Evolutionary conservation across 2,888 invertebrate genomes (phyloP), one percentile per base, ranked within the genome.

Genomic region (Thumatha senex): DNA sequence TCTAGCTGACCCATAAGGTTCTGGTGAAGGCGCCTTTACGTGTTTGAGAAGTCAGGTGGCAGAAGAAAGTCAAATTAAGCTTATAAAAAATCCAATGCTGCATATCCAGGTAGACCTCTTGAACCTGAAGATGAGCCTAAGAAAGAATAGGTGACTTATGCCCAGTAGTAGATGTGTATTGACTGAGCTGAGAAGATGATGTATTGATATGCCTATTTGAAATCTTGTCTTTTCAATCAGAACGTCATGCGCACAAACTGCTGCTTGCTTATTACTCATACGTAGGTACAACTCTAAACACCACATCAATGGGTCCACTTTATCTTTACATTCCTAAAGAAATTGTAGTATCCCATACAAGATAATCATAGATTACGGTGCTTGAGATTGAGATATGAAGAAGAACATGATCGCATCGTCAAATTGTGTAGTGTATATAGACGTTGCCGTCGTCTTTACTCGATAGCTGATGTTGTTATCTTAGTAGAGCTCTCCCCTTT

Each of bases 391-490:
- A 56, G 60, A 60, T 63, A 54, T 2, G 55, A 46, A 48, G 64
- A 52, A 60, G 59, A 53, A 18, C 13, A 40, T 30, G 51, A 47
- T 54, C 48, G 47, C 15, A 12, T 56, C 47, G 46, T 43, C 39
- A 40, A 12, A 42, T 51, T 44, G 18, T 68, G 67, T 70, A 24
- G 18, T 24, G 18, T 24, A 24, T 2, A 5, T 24, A 24, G 18
- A 24, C 18, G 18, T 24, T 24, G 46, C 47, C 47, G 59, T 60
- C 18, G 58, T 61, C 41, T 55, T 56, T 60, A 65, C 39, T 54
- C 43, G 51, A 51, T 45, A 58, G 49, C 35, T 51, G 41, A 41
- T 48, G 36, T 24, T 53, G 65, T 71, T 74, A 74, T 74, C 75
- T 67, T 9, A 52, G 55, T 50, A 55, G 67, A 63, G 64, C 63